Evolutionary conservation across 2,113 vertebrate genomes (phyloP).

Genomic region (Micronycteris hirsuta): DNA sequence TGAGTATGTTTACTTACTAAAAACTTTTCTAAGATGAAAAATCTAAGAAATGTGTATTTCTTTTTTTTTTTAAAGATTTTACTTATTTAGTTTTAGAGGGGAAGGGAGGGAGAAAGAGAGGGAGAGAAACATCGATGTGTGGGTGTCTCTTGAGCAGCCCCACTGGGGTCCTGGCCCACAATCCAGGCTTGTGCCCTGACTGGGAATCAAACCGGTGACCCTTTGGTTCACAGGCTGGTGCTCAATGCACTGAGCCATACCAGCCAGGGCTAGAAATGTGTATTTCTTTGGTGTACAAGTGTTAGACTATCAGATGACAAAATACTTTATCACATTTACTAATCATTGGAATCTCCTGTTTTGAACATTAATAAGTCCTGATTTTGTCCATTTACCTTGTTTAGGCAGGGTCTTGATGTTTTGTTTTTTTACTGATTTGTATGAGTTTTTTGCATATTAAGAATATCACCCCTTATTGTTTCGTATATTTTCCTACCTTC

Average conservation of each 20-base stretch:
- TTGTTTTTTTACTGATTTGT: not conserved
- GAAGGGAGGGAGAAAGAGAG: too few species aligned
- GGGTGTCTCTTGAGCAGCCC: too few species aligned
- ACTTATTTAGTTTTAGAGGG: too few species aligned
- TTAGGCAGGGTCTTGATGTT: not conserved
- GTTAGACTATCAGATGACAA: not conserved
- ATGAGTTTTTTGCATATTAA: not conserved
- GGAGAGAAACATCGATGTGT: too few species aligned
- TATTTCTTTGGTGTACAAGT: not conserved
- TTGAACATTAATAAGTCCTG: not conserved
- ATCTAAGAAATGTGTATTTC: not conserved
- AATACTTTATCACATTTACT: not conserved
- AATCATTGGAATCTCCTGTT: not conserved
- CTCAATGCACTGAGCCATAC: too few species aligned
- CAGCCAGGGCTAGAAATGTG: not conserved
- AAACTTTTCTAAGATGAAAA: not conserved
- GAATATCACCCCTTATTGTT: not conserved
- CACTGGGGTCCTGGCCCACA: too few species aligned
- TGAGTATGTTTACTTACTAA: not conserved
- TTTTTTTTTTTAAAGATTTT: too few species aligned
- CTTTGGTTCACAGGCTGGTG: too few species aligned
- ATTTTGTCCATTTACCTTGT: not conserved
- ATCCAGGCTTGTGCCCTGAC: too few species aligned
- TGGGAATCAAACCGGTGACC: too few species aligned
- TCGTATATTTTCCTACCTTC: not conserved